Conservation (phyloP, 1,140 invertebrate genomes). For the Glossosoma conforme region DNA sequence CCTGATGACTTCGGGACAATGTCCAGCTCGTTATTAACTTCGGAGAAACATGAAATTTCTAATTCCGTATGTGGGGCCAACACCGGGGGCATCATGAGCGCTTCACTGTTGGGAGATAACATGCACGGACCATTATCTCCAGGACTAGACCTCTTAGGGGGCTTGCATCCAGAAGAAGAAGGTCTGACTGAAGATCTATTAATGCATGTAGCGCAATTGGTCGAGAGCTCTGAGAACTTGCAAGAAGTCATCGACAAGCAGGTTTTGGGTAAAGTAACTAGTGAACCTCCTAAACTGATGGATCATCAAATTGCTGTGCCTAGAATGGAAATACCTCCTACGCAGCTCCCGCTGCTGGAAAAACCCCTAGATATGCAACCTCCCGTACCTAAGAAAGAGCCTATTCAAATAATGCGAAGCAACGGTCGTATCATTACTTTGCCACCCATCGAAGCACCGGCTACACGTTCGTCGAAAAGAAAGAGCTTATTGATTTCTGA, state of each 20-base stretch:
- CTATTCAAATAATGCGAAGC: slow-evolving; percentile 62
- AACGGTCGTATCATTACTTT: slow-evolving; percentile 68
- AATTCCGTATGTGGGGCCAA: slow-evolving; percentile 13
- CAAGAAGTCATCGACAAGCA: slow-evolving; percentile 64
- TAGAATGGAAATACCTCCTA: slow-evolving; percentile 12
- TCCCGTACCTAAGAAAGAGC: slow-evolving; percentile 41
- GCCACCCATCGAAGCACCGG: slow-evolving; percentile 74
- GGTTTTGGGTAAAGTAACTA: slow-evolving; percentile 48
- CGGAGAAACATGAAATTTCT: slow-evolving; percentile 13
- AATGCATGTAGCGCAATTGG: slow-evolving; percentile 61
- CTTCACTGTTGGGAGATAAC: slow-evolving; percentile 43
- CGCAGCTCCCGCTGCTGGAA: background rate
- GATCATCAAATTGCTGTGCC: background rate
- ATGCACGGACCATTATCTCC: slow-evolving; percentile 46
- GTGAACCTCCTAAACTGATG: slow-evolving; percentile 33
- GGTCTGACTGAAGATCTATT: slow-evolving; percentile 61
- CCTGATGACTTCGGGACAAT: slow-evolving; percentile 13
- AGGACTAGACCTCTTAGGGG: slow-evolving; percentile 45
- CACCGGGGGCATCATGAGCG: slow-evolving; percentile 42
- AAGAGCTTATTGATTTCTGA: slow-evolving; percentile 33
- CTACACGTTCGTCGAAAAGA: slow-evolving; percentile 50
- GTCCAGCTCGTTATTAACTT: slow-evolving; percentile 4
- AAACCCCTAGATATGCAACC: background rate
- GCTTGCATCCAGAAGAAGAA: slow-evolving; percentile 51
- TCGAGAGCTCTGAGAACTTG: slow-evolving; percentile 59